phyloP scores from a whole-genome alignment of 2,113 vertebrate genomes.

The Hymenochirus boettgeri region DNA sequence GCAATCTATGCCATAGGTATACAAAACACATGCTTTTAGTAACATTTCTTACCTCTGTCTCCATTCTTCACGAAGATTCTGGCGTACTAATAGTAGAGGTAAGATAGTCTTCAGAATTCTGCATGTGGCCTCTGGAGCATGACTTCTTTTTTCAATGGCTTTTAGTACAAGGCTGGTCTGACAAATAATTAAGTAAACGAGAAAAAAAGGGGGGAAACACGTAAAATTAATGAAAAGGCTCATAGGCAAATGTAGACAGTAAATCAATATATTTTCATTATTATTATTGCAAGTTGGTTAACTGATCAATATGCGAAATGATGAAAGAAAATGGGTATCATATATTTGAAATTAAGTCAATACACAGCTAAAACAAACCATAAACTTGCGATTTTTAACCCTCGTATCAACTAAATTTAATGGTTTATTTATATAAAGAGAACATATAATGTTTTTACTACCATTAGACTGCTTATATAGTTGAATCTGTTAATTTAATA shows the following conservation, averaged over 20 bases:
- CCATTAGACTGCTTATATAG: too few relatives aligned
- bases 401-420: too few relatives aligned
- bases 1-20: too few relatives aligned
- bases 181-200: slow-evolving; percentile 45
- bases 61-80: slow-evolving; percentile 86
- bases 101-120: slow-evolving; percentile 74
- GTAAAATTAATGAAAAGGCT: slow-evolving; percentile 71
- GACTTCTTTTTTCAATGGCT: slow-evolving; percentile 59
- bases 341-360: slow-evolving; percentile 71
- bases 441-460: too few relatives aligned
- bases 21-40: too few relatives aligned
- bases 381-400: slow-evolving; percentile 42
- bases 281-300: slow-evolving; percentile 61
- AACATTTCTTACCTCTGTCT: slow-evolving; percentile 74
- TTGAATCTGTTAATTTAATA: too few relatives aligned
- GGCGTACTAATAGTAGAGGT: slow-evolving; percentile 73
- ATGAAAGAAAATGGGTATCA: slow-evolving; percentile 66
- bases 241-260: slow-evolving; percentile 74
- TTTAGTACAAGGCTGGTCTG: slow-evolving; percentile 76
- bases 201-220: slow-evolving; percentile 58
- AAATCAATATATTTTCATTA: slow-evolving; percentile 75
- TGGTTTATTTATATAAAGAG: too few relatives aligned
- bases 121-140: slow-evolving; percentile 58
- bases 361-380: slow-evolving; percentile 62
- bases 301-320: slow-evolving; percentile 75